Percentiles rank a stretch among this genome's conserved stretches.
Evolutionary conservation across 2,113 vertebrate species (phyloP).

Genomic region (Amphilophus citrinellus): DNA sequence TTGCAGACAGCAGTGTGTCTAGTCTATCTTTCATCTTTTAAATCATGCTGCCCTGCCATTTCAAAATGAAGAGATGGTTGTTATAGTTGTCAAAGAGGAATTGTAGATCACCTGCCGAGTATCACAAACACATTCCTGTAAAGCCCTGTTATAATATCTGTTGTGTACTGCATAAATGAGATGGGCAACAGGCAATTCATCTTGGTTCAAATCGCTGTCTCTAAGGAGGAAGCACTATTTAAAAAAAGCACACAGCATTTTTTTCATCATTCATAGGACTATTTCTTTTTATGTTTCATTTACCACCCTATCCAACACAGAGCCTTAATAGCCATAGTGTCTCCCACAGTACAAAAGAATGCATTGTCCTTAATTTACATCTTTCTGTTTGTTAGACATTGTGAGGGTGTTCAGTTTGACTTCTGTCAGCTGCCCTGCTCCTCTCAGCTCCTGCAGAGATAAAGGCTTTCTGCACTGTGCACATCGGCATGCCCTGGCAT

Average conservation of each 20-base stretch:
- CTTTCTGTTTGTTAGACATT: conserved; percentile 39
- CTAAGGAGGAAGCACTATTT: conserved; percentile 86
- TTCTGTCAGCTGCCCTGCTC: conserved; percentile 60
- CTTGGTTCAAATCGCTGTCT: conserved; percentile 91
- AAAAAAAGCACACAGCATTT: conserved; percentile 69
- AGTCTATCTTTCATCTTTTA: conserved; percentile 26
- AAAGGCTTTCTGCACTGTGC: conserved; percentile 68
- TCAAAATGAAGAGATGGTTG: conserved; percentile 47
- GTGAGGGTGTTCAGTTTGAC: conserved; percentile 52
- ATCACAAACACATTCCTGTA: conserved; percentile 37
- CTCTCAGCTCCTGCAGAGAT: conserved; percentile 64
- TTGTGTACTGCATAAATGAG: conserved; percentile 66
- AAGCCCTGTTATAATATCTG: conserved; percentile 49
- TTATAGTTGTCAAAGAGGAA: conserved; percentile 68
- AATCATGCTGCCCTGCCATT: conserved; percentile 24
- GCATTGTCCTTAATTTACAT: conserved; percentile 55
- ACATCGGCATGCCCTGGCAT: conserved; percentile 69
- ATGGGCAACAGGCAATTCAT: conserved; percentile 84
- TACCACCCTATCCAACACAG: conserved; percentile 34
- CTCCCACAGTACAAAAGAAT: conserved; percentile 27
- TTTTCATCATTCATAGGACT: conserved; percentile 89
- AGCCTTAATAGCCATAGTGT: conserved; percentile 31
- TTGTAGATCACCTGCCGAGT: conserved; percentile 69
- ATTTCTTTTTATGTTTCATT: conserved; percentile 88
- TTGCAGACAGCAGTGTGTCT: conserved; percentile 7